Conservation (phyloP, 1,140 invertebrate species). For the Bicyclus anynana region DNA sequence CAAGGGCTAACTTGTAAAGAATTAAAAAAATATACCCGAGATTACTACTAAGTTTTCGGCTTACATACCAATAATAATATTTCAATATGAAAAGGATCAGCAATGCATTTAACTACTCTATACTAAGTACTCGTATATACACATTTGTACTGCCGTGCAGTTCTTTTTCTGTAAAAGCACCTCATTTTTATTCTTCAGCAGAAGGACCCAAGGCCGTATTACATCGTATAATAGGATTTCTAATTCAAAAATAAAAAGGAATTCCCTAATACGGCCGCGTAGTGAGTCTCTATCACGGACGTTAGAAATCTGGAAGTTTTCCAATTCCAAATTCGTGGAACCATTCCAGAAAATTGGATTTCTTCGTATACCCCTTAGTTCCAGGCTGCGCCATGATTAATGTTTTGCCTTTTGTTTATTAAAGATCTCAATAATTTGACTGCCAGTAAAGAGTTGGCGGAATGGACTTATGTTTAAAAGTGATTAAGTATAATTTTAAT, state of each 20-base stretch:
- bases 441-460: neutral
- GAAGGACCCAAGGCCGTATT: neutral
- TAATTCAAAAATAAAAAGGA: slow-evolving; percentile 20
- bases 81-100: too few species aligned
- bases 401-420: slow-evolving; percentile 8
- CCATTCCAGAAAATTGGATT: slow-evolving; percentile 49
- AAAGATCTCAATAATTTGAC: slow-evolving; percentile 4
- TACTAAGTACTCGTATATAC: neutral
- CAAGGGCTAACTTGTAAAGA: too few species aligned
- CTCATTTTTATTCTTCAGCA: neutral
- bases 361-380: slow-evolving; percentile 36
- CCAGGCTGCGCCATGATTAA: slow-evolving; percentile 34
- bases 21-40: too few species aligned
- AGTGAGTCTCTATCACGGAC: slow-evolving; percentile 34
- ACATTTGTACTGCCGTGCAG: neutral
- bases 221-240: slow-evolving; percentile 4
- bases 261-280: slow-evolving; percentile 13
- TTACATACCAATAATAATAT: too few species aligned
- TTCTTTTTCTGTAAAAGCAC: neutral
- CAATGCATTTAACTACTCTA: too few species aligned
- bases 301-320: slow-evolving; percentile 49
- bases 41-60: too few species aligned
- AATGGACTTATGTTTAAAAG: neutral
- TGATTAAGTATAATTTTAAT: neutral
- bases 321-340: slow-evolving; percentile 44